These are phyloP conservation scores for Apodemia mormo DNA, from an alignment of 2,888 invertebrate species.

Conservation along the genomic window DNA sequence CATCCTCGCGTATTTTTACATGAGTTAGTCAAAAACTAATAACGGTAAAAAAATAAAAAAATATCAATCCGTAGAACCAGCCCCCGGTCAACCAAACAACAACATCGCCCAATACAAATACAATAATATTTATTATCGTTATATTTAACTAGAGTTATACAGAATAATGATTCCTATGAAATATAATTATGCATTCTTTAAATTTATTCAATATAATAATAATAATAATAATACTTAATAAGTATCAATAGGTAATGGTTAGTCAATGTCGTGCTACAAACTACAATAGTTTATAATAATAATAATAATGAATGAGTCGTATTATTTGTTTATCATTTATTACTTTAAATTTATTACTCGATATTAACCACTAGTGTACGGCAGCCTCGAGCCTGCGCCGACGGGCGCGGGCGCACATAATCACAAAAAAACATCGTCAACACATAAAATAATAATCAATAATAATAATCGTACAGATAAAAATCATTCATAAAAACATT, in stretches of 20 bases:
- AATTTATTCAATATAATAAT: constrained; percentile 81
- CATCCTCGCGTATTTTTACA: constrained; percentile 71
- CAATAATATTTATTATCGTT: constrained; percentile 76
- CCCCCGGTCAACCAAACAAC: constrained; percentile 70
- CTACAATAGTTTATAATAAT: constrained; percentile 73
- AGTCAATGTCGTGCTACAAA: constrained; percentile 78
- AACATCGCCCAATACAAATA: constrained; percentile 62
- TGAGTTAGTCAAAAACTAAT: constrained; percentile 79
- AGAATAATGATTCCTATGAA: constrained; percentile 83
- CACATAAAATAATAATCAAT: constrained; percentile 82
- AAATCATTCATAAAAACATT: constrained; percentile 83
- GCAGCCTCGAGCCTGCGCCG: constrained; percentile 65
- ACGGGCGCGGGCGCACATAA: constrained; percentile 62
- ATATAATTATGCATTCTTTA: constrained; percentile 83
- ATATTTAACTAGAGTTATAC: constrained; percentile 83
- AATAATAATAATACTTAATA: constrained; percentile 81
- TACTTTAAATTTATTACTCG: constrained; percentile 75
- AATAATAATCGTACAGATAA: constrained; percentile 82
- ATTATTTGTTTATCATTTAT: constrained; percentile 74
- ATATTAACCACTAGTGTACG: constrained; percentile 74
- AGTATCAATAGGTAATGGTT: constrained; percentile 82
- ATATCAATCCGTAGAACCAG: constrained; percentile 77
- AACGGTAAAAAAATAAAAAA: constrained; percentile 82
- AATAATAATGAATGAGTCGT: constrained; percentile 76
- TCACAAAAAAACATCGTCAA: constrained; percentile 81